Evolutionary conservation across 1,140 invertebrate genomes (phyloP).

Genomic region (Ostrea edulis): DNA sequence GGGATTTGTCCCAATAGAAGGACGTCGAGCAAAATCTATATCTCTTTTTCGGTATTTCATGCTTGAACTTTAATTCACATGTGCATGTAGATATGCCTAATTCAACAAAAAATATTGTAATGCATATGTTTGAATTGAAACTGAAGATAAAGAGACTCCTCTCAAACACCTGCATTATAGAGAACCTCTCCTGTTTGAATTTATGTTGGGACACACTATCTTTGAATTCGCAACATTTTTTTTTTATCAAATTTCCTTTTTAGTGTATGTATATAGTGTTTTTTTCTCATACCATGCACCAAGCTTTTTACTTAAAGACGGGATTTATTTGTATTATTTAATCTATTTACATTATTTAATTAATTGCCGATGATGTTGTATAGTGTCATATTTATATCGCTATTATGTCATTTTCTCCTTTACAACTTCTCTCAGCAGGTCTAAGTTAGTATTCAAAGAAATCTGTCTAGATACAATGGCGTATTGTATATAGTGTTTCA

Average conservation of each 20-base stretch:
- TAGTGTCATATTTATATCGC: background rate
- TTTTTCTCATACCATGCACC: background rate
- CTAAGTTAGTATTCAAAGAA: background rate
- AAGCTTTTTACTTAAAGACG: background rate
- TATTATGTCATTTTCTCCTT: background rate
- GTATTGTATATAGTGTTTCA: background rate
- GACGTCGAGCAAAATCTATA: too few relatives aligned
- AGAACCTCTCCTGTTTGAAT: background rate
- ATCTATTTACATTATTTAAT: background rate
- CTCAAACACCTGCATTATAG: slow-evolving; percentile 3
- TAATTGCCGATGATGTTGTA: too few relatives aligned
- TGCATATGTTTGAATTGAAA: background rate
- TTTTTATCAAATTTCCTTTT: background rate
- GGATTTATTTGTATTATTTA: background rate
- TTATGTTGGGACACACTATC: background rate
- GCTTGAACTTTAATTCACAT: background rate
- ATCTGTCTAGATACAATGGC: background rate
- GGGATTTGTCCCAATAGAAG: too few relatives aligned
- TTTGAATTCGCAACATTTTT: background rate
- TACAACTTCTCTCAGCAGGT: background rate
- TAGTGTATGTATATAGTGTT: background rate
- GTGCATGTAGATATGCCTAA: background rate
- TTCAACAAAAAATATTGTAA: slow-evolving; percentile 10
- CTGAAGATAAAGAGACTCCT: background rate
- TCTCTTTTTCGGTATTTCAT: background rate